phyloP scores from a whole-genome alignment of 2,888 invertebrate species.

The Xestia sexstrigata region DNA sequence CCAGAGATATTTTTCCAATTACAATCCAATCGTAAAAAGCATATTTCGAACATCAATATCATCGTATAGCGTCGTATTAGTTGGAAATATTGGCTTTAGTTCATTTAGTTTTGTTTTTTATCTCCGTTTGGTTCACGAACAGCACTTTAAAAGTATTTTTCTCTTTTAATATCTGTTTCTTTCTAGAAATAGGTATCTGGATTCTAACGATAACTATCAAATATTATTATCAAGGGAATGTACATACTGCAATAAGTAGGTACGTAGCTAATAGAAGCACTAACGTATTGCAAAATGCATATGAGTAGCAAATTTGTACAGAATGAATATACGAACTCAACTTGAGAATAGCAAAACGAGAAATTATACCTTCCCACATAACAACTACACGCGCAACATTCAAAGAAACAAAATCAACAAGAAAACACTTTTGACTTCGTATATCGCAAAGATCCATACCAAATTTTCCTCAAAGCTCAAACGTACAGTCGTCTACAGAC shows the following conservation, averaged over 20 bases:
- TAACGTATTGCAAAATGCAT: not conserved
- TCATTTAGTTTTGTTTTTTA: constrained; percentile 25
- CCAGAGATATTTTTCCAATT: constrained; percentile 11
- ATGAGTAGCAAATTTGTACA: not conserved
- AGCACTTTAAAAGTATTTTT: constrained; percentile 21
- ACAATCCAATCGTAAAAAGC: constrained; percentile 40
- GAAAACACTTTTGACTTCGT: constrained; percentile 10
- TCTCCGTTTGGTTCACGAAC: constrained; percentile 21
- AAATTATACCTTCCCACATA: not conserved
- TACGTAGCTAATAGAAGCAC: not conserved
- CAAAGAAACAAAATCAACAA: constrained; percentile 20
- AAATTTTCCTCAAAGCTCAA: constrained; percentile 21
- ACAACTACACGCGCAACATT: not conserved
- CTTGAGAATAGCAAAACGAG: not conserved
- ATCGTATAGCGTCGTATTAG: constrained; percentile 20
- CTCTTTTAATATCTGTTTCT: constrained; percentile 2
- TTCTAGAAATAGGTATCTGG: constrained; percentile 3
- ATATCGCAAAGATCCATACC: not conserved
- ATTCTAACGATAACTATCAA: constrained; percentile 5
- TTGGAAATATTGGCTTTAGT: constrained; percentile 32
- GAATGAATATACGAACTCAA: not conserved
- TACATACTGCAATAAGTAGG: no score
- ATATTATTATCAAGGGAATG: not conserved
- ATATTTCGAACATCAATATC: constrained; percentile 11
- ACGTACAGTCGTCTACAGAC: constrained; percentile 36